A percentile compares a stretch with the other conserved stretches of the same genome.
These are phyloP conservation scores for Sycon ciliatum DNA, from an alignment of 37 sponge, comb jelly and placozoan genomes.

Conservation along the genomic window DNA sequence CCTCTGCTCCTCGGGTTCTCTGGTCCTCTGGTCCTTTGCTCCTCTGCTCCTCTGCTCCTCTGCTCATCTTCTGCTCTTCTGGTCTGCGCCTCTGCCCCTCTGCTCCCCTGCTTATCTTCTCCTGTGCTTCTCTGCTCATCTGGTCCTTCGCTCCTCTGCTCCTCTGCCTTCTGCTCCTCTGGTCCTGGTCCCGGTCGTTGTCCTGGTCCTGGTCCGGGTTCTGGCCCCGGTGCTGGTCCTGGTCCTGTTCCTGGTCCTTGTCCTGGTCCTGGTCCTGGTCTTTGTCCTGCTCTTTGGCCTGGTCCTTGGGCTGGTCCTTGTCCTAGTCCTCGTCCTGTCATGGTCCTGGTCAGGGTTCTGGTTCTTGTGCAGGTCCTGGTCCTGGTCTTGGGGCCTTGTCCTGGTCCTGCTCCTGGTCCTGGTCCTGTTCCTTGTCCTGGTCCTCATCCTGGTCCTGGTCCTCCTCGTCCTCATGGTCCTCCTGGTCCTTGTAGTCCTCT, in stretches of 20 bases:
- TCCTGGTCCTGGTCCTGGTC: too few relatives aligned
- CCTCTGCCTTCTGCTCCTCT: too few relatives aligned
- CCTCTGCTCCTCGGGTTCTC: too few relatives aligned
- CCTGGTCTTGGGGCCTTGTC: background rate
- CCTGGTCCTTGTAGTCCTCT: background rate
- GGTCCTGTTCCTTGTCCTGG: too few relatives aligned
- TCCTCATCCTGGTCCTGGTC: background rate
- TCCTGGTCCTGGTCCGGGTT: too few relatives aligned
- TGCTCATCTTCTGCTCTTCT: conserved; percentile 14
- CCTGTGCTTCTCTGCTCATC: too few relatives aligned
- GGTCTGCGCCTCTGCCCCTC: conserved; percentile 2
- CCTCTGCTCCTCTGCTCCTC: too few relatives aligned
- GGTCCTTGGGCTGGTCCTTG: conserved; percentile 1
- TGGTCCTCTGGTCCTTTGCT: too few relatives aligned
- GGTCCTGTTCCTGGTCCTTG: background rate
- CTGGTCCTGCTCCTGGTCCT: background rate
- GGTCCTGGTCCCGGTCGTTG: too few relatives aligned
- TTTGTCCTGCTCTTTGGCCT: background rate
- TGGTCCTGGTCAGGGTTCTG: background rate
- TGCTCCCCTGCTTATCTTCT: background rate
- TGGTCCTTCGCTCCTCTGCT: too few relatives aligned
- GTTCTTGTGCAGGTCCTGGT: background rate
- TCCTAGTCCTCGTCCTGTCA: conserved; percentile 1
- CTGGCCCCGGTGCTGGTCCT: too few relatives aligned
- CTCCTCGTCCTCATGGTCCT: background rate